Evolutionary conservation across 2,888 invertebrate species (phyloP), one percentile per base, ranked within the genome.

Genomic region (Polyommatus iphigenia): DNA sequence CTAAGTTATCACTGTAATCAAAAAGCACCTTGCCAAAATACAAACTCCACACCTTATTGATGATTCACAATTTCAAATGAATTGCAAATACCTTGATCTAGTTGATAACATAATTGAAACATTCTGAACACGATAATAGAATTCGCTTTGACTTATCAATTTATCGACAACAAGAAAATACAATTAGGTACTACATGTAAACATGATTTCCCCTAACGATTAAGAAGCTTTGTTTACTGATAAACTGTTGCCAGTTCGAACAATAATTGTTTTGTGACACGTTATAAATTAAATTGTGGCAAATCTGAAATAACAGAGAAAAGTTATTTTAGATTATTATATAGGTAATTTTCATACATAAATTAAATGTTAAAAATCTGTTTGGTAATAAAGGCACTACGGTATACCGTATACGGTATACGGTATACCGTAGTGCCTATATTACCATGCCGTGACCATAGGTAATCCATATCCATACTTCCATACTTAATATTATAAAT

Each of bases 201-300:
- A 62, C 59, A 20, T 62, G 59, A 62, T 10, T 62, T 20, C 59
- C 10, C 8, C 24, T 8, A 62, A 62, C 20, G 20, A 10, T 62
- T 62, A 24, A 3, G 7, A n/a, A 59, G 3, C 8, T 20, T 59
- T 59, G 57, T 59, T 59, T 59, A 59, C 57, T 15, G 20, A 59
- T 59, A 59, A 59, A 54, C 50, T 54, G 50, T 18, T 18, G 18
- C 18, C 20, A n/a, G 57, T 59, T 7, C 20, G n/a, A 59, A 59
- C 57, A n/a, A n/a, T n/a, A 59, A 59, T 59, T 59, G 57, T 59
- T 59, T 59, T 59, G n/a, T 20, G 57, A 59, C 57, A 59, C 57
- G 57, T 59, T 15, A 59, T 59, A n/a, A n/a, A n/a, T n/a, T n/a
- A n/a, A n/a, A 20, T 59, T 20, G 18, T 59, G n/a, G n/a, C 18